Conservation (phyloP, 2,797 vertebrate species). For the Hephaestus fuliginosus region DNA sequence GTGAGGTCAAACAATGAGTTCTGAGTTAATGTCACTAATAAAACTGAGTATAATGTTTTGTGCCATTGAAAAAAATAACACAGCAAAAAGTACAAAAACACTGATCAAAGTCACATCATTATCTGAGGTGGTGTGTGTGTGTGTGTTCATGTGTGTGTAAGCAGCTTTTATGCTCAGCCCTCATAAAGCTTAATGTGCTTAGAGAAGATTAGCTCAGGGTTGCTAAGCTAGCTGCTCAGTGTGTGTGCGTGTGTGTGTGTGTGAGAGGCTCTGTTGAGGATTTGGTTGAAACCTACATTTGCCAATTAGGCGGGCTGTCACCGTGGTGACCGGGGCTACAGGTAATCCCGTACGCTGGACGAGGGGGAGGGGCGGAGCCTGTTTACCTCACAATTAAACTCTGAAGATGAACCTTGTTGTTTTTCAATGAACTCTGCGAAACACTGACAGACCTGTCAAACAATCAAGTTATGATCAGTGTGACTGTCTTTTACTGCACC, state of each 20-base stretch:
- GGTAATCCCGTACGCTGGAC: constrained; percentile 67
- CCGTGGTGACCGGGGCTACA: constrained; percentile 65
- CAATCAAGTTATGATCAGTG: background rate
- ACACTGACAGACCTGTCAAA: constrained; percentile 1
- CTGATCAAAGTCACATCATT: constrained; percentile 42
- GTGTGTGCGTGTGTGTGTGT: constrained; percentile 34
- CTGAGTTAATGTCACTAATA: background rate
- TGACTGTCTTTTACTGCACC: background rate
- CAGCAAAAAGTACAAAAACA: constrained; percentile 6
- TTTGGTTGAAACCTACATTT: constrained; percentile 80
- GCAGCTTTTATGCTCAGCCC: constrained; percentile 76
- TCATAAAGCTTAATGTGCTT: constrained; percentile 78
- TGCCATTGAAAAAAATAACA: constrained; percentile 2
- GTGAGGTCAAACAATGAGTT: constrained; percentile 14
- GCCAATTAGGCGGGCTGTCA: constrained; percentile 78
- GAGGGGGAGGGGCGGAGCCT: constrained; percentile 40
- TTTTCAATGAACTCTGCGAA: constrained; percentile 19
- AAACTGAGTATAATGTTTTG: background rate
- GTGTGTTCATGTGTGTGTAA: constrained; percentile 48
- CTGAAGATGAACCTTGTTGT: constrained; percentile 29
- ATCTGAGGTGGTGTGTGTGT: constrained; percentile 20
- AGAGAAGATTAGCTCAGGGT: constrained; percentile 76
- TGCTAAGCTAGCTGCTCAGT: constrained; percentile 73
- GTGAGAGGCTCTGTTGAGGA: constrained; percentile 62
- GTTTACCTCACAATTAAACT: constrained; percentile 51